phyloP scores from a whole-genome alignment of 1,140 invertebrate species.

The Oedothorax gibbosus region DNA sequence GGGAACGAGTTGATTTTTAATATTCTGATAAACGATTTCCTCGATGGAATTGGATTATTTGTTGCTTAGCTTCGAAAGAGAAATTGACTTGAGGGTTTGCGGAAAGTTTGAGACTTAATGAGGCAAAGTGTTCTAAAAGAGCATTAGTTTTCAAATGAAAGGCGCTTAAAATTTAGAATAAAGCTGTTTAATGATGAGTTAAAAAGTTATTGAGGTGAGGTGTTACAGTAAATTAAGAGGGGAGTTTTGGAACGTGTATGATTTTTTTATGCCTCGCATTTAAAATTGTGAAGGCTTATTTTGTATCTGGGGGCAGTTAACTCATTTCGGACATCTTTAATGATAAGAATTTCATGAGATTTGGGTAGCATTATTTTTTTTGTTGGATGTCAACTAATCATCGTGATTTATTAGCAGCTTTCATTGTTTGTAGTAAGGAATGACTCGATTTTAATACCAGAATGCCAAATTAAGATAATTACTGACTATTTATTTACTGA shows the following conservation, averaged over 20 bases:
- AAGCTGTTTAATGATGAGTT: conserved; percentile 43
- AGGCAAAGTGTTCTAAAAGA: conserved; percentile 44
- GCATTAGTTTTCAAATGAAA: conserved; percentile 32
- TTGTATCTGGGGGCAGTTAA: too few relatives aligned
- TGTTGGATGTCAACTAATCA: too few relatives aligned
- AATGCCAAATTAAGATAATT: too few relatives aligned
- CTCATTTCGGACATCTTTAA: too few relatives aligned
- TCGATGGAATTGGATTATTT: conserved; percentile 47
- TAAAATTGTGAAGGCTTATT: too few relatives aligned
- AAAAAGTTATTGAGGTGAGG: conserved; percentile 38
- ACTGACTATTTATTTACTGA: too few relatives aligned
- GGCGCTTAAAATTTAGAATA: conserved; percentile 24
- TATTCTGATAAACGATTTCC: conserved; percentile 32
- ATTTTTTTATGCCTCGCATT: too few relatives aligned
- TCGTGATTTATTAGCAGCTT: too few relatives aligned
- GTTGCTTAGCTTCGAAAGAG: conserved; percentile 24
- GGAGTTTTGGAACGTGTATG: background rate
- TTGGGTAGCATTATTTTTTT: too few relatives aligned
- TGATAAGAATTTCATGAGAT: too few relatives aligned
- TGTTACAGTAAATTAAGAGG: conserved; percentile 32
- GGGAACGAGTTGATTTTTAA: conserved; percentile 36
- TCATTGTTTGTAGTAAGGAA: too few relatives aligned
- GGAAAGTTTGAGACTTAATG: conserved; percentile 37
- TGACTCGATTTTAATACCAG: too few relatives aligned
- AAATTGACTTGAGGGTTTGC: conserved; percentile 43